Conservation (phyloP, 2,797 vertebrate genomes). For the Streptopelia turtur region DNA sequence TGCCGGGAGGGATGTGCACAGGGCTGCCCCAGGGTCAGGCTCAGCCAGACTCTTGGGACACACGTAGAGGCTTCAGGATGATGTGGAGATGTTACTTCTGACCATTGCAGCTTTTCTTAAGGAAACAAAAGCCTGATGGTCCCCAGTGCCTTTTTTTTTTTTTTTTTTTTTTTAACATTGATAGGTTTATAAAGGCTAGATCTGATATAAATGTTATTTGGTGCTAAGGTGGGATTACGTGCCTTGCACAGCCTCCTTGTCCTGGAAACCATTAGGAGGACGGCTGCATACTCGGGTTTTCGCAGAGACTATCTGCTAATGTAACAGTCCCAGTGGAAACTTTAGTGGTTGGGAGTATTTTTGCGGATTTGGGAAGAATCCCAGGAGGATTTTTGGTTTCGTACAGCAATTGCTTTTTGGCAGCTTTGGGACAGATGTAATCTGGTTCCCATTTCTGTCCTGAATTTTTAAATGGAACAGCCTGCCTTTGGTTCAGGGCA, state of each 20-base stretch:
- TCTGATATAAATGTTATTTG: not conserved
- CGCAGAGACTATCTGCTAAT: constrained; percentile 9
- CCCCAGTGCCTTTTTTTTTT: not conserved
- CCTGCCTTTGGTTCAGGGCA: not conserved
- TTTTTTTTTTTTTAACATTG: not conserved
- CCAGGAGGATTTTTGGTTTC: constrained; percentile 36
- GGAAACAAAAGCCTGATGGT: not conserved
- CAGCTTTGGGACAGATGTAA: constrained; percentile 38
- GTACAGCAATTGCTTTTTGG: constrained; percentile 47
- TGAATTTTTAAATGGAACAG: constrained; percentile 8
- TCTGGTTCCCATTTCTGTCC: constrained; percentile 23
- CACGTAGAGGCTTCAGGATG: rapidly evolving
- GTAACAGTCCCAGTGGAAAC: constrained; percentile 44
- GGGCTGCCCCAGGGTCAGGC: not conserved
- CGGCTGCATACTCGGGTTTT: not conserved
- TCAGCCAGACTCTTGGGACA: not conserved
- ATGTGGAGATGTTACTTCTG: not conserved
- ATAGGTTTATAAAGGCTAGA: not conserved
- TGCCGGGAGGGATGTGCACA: rapidly evolving
- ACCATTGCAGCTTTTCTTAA: not conserved
- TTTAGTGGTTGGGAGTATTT: constrained; percentile 38
- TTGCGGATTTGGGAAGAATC: constrained; percentile 56
- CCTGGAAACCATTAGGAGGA: constrained; percentile 14
- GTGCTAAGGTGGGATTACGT: not conserved
- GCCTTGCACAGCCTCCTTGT: not conserved